Base-by-base conservation (phyloP, 2,888 invertebrate genomes). In the Linnaemya vulpina region DNA sequence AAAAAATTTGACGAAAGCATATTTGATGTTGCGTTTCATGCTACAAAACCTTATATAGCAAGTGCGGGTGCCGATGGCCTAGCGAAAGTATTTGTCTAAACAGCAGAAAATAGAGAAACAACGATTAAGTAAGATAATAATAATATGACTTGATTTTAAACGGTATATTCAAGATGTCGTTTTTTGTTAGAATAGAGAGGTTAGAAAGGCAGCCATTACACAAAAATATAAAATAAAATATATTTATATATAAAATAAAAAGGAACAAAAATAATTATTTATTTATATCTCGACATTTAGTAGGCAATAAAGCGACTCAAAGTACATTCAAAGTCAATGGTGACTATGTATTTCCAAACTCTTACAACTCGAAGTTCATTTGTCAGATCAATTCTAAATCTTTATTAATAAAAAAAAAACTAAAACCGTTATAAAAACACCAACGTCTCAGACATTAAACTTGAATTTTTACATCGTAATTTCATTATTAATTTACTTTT, bases 1-100 rank as follows among this genome's bases (percentile, higher is more conserved):
- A 99, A 99, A 94, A 99, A 99, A 94, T 98, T 98, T 94, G 99
- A 99, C 93, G 99, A 99, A 94, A 97, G 98, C 92, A 99, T 99
- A 94, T 95, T 98, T 92, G 98, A 98, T 93, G 99, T 99, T 89
- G 99, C 99, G 90, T 99, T 99, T 95, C 99, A 99, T 94, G 98
- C 99, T 89, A 96, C 98, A 89, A 96, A 98, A 94, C 98, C 99
- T 88, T 98, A 97, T 93, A 99, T 99, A 92, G 99, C 99, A 88
- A 98, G 98, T 93, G 99, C 99, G 87, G 99, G 99, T 89, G 99
- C 99, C 88, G 99, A 99, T 94, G 98, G 98, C 84, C 95, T 99
- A 92, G 99, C 98, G 91, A 99, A 99, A 94, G 99, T 99, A 92
- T 99, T 98, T 94, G 97, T 98, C 93, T 98, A 93, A 63, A 75